phyloP scores from a whole-genome alignment of 1,140 invertebrate genomes.

The Drosophila miranda region DNA sequence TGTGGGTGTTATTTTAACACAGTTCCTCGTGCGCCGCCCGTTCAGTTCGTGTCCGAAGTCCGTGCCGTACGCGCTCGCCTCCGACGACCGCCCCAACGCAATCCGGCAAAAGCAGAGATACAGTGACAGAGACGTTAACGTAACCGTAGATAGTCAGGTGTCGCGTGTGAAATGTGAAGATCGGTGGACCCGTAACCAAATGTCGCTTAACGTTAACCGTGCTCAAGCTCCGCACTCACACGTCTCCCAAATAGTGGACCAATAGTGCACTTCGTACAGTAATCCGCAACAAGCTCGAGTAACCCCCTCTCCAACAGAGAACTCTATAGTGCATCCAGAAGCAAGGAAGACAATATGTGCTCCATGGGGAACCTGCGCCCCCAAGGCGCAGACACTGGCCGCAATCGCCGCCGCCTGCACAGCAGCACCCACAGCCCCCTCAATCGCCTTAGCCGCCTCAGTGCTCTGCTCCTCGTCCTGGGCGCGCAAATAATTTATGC shows the following conservation, averaged over 20 bases:
- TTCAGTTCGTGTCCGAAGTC: slow-evolving; percentile 69
- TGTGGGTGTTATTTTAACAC: slow-evolving; percentile 78
- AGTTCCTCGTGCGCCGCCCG: slow-evolving; percentile 55
- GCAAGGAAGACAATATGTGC: slow-evolving; percentile 40
- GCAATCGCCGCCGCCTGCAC: no score
- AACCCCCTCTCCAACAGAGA: no score
- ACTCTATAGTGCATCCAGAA: slow-evolving; percentile 11
- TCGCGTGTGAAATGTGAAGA: slow-evolving; percentile 27
- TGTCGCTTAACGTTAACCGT: slow-evolving; percentile 13
- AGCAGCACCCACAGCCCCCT: slow-evolving; percentile 8
- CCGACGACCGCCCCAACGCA: no score
- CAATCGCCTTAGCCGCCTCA: slow-evolving; percentile 42
- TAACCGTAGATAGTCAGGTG: slow-evolving; percentile 10
- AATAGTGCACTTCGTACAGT: no score
- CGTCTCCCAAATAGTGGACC: no score
- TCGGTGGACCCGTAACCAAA: slow-evolving; percentile 3
- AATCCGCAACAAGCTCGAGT: no score
- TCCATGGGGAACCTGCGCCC: slow-evolving; percentile 30
- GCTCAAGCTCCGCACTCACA: no score
- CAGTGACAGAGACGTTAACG: slow-evolving; percentile 14
- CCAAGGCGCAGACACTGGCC: no score
- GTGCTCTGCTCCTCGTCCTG: slow-evolving; percentile 55
- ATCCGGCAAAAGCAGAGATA: no score
- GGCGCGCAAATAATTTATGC: slow-evolving; percentile 64
- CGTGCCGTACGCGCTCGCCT: slow-evolving; percentile 5